Conservation (phyloP, 2,113 vertebrate genomes). For the Quiscalus mexicanus region DNA sequence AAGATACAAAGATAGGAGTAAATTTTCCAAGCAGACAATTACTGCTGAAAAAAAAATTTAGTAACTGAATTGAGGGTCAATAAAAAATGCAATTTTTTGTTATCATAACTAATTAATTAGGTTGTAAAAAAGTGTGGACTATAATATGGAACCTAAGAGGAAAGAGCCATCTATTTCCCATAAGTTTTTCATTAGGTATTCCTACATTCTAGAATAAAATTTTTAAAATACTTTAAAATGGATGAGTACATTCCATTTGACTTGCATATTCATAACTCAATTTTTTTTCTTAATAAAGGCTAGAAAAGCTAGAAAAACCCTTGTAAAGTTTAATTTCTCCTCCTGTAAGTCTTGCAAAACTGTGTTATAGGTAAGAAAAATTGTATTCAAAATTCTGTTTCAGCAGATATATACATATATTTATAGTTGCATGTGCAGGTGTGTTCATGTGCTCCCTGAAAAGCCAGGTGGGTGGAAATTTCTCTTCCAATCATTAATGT, state of each 20-base stretch:
- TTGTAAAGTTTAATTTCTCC: background rate
- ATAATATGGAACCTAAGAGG: background rate
- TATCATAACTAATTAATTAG: constrained; percentile 36
- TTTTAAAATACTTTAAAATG: constrained; percentile 38
- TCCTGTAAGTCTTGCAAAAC: background rate
- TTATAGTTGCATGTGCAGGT: background rate
- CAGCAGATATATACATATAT: background rate
- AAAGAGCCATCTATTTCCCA: background rate
- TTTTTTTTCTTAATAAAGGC: background rate
- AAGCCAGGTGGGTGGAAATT: background rate
- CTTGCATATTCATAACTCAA: background rate
- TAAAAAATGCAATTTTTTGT: constrained; percentile 30
- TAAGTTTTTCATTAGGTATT: constrained; percentile 43
- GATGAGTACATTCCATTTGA: constrained; percentile 17
- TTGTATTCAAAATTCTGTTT: background rate
- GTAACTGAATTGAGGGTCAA: constrained; percentile 10
- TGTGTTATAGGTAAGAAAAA: background rate
- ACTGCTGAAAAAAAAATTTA: constrained; percentile 9
- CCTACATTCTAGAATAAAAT: constrained; percentile 7
- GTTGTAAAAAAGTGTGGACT: background rate
- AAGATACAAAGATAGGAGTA: background rate
- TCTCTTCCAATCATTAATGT: background rate
- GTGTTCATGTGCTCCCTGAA: background rate
- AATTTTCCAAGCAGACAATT: constrained; percentile 50
- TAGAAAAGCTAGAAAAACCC: background rate